Evolutionary conservation across 2,113 vertebrate species (phyloP), one percentile per base, ranked within the genome.

Genomic region (Neogobius melanostomus): DNA sequence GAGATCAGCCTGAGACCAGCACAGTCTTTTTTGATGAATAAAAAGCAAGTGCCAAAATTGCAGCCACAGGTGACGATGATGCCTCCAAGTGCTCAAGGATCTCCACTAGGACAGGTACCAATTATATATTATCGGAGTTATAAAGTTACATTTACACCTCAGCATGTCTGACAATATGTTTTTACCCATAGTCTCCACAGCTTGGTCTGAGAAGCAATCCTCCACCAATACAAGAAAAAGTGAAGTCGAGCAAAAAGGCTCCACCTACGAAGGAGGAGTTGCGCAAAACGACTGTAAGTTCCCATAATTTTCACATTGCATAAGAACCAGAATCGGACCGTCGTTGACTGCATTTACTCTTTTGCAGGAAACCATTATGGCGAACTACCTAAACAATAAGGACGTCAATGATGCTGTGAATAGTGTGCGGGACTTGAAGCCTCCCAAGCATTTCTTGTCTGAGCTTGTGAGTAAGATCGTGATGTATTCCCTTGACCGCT

Each of bases 1-100:
- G 96, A 99, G 97, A 98, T 99, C 89, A 99, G 98, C 82, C 92
- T 99, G 92, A 97, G 98, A 88, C 98, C 98, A 81, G 97, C 98
- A 87, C 98, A 99, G 92, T 96, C 95, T 57, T 99, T 99, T 88
- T 87, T 97, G 76, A 89, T 99, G 88, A 98, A 94, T 89, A 99
- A 98, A 92, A 98, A 95, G 85, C 97, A 98, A 94, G 94, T 95
- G 92, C 95, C 95, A 91, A 99, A 98, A 93, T 93, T 98, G 91
- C 96, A 96, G 91, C 95, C 97, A 83, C 97, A 98, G 89, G 97
- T 96, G 89, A 88, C 84, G 72, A 95, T 99, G 97, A 96, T 96
- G 89, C 95, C 96, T 88, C 92, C 92, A 75, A 96, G 93, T 92
- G 93, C 94, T 84, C 96, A 98, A 70, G 95, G 96, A 88, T 94